A percentile compares a stretch with the other conserved stretches of the same genome.
These are phyloP conservation scores for Gallinago jamesoni DNA, from an alignment of 2,113 vertebrate genomes.

Conservation along the genomic window DNA sequence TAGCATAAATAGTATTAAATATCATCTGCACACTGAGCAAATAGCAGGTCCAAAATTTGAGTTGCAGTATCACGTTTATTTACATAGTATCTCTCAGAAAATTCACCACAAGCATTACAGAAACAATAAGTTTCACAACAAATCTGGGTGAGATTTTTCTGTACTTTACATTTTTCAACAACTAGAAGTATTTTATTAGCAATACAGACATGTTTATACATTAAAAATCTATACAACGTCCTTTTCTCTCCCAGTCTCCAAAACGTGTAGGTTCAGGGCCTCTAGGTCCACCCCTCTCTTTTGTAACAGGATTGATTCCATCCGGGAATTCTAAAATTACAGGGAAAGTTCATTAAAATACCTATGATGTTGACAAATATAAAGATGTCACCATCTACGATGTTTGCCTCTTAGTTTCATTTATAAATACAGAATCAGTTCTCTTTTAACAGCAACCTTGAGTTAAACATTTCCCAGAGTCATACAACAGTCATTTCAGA, in stretches of 20 bases:
- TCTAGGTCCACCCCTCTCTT: conserved; percentile 91
- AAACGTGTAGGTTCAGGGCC: conserved; percentile 97
- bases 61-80: neutral
- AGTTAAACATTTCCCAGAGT: neutral
- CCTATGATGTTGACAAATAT: neutral
- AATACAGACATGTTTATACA: neutral
- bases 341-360: conserved; percentile 22
- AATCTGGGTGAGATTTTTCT: neutral
- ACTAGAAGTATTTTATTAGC: neutral
- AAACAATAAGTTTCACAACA: neutral
- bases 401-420: neutral
- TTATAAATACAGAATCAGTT: neutral
- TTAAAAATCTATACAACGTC: conserved; percentile 97
- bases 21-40: neutral
- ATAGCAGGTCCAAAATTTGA: neutral
- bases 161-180: neutral
- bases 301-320: conserved; percentile 90
- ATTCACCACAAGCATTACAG: neutral
- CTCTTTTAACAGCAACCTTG: neutral
- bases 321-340: conserved; percentile 86
- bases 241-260: conserved; percentile 97
- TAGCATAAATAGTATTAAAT: neutral
- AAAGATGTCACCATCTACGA: neutral
- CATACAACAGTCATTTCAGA: neutral
- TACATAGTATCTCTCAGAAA: neutral